Conservation (phyloP, 2,113 vertebrate genomes). For the Aegypius monachus region DNA sequence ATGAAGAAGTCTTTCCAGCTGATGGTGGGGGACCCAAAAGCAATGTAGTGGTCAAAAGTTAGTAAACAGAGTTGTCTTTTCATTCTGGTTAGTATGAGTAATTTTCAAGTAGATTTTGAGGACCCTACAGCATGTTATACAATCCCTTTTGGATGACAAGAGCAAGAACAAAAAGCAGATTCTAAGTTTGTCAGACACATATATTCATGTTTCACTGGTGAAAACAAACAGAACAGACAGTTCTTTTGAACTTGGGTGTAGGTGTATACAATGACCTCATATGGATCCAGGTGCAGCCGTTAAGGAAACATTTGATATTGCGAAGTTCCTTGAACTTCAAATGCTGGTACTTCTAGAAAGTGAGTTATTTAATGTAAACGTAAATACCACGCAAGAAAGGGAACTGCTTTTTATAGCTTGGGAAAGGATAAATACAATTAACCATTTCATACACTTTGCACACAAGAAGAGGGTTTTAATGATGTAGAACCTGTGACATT, state of each 20-base stretch:
- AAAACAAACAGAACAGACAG: conserved; percentile 66
- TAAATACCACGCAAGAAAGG: background rate
- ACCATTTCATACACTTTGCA: background rate
- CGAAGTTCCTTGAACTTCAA: background rate
- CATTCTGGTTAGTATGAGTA: background rate
- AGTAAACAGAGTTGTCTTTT: background rate
- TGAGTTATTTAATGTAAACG: background rate
- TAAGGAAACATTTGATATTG: background rate
- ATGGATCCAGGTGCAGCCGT: conserved; percentile 59
- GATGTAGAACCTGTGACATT: background rate
- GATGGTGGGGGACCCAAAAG: background rate
- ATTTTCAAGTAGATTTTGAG: conserved; percentile 24
- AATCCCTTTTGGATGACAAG: conserved; percentile 36
- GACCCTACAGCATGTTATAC: conserved; percentile 15
- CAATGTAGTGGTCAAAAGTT: background rate
- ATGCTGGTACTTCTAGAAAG: background rate
- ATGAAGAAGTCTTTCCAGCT: background rate
- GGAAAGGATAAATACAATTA: background rate
- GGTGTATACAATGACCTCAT: conserved; percentile 36
- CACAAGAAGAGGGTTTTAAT: background rate
- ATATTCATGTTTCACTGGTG: background rate
- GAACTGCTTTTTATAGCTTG: background rate
- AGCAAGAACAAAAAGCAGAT: conserved; percentile 65
- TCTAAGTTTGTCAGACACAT: background rate
- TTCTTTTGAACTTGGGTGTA: conserved; percentile 15